Evolutionary conservation across 1,140 invertebrate species (phyloP).

Genomic region (Cryptotermes secundus): DNA sequence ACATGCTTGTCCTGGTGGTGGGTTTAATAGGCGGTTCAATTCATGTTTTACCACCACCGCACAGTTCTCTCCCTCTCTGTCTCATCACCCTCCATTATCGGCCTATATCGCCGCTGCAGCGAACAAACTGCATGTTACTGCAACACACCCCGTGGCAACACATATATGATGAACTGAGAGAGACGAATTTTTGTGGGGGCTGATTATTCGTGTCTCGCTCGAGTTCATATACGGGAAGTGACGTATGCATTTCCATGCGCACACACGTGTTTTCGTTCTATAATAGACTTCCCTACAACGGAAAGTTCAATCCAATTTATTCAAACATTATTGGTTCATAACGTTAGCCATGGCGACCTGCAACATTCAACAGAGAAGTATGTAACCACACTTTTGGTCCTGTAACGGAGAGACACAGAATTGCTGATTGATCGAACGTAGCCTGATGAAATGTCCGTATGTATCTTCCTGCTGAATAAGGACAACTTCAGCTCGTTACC

Average conservation of each 20-base stretch:
- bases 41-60: constrained; percentile 28
- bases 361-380: not conserved
- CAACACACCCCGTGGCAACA: not conserved
- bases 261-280: not conserved
- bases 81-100: constrained; percentile 22
- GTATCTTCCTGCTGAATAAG: too few relatives aligned
- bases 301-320: not conserved
- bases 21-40: constrained; percentile 28
- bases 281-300: constrained; percentile 1
- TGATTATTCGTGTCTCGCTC: constrained; percentile 17
- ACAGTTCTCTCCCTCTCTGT: not conserved
- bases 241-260: constrained; percentile 22
- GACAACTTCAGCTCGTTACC: too few relatives aligned
- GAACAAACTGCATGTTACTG: constrained; percentile 4
- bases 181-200: not conserved
- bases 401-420: not conserved
- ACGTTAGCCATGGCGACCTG: not conserved
- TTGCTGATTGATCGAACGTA: not conserved
- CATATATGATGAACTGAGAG: not conserved
- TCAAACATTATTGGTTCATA: not conserved
- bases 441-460: too few relatives aligned
- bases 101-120: not conserved
- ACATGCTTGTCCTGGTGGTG: constrained; percentile 27
- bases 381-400: not conserved
- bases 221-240: constrained; percentile 21